A percentile compares a stretch with the other conserved stretches of the same genome.
phyloP scores from a whole-genome alignment of 2,113 vertebrate genomes.

The Pachyramphus minor region DNA sequence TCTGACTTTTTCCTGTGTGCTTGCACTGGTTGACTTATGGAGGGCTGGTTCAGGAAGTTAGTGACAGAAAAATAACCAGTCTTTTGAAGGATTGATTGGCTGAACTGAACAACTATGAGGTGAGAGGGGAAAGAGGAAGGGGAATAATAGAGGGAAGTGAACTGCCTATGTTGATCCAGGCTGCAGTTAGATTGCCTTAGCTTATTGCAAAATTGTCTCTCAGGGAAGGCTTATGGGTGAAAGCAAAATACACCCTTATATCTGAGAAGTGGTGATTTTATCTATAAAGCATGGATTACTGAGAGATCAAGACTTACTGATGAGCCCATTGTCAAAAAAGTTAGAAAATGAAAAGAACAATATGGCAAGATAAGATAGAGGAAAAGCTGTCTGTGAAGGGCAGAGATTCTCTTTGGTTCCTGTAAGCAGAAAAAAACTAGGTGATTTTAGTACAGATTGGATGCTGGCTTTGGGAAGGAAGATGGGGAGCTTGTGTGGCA shows the following conservation, averaged over 20 bases:
- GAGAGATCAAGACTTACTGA: not conserved
- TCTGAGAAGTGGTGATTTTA: not conserved
- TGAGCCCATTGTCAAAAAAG: not conserved
- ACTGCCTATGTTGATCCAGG: not conserved
- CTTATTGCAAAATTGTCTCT: not conserved
- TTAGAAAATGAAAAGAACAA: not conserved
- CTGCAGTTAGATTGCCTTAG: not conserved
- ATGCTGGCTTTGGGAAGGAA: not conserved
- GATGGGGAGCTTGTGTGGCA: not conserved
- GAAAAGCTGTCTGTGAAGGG: not conserved
- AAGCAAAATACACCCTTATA: not conserved
- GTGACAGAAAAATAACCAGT: not conserved
- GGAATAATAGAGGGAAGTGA: constrained; percentile 43
- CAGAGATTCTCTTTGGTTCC: not conserved
- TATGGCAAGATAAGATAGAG: not conserved
- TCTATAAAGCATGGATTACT: not conserved
- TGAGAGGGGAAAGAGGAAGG: constrained; percentile 21
- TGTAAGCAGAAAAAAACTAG: not conserved
- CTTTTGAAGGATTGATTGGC: not conserved
- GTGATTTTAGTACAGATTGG: not conserved
- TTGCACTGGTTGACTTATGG: not conserved
- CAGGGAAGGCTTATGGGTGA: not conserved
- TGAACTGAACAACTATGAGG: not conserved
- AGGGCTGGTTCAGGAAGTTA: constrained; percentile 21
- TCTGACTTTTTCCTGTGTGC: constrained; percentile 12